These are phyloP conservation scores for Nanorana parkeri DNA, from an alignment of 2,113 vertebrate species.

Conservation along the genomic window DNA sequence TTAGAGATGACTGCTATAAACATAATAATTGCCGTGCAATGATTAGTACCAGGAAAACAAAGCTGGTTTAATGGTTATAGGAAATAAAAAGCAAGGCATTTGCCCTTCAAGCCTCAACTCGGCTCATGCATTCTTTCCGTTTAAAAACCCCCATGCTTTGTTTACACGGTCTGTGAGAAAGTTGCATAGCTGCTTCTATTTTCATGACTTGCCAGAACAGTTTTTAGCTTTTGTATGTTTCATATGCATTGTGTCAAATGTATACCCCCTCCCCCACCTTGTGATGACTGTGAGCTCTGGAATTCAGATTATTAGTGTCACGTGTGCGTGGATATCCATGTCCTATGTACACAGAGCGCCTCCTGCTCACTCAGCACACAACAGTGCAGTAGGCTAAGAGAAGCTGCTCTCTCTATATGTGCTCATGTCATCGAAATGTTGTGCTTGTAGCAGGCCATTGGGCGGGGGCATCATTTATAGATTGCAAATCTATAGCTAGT, in stretches of 20 bases:
- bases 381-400: background rate
- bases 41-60: no score
- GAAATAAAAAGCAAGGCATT: no score
- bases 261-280: background rate
- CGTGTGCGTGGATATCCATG: conserved; percentile 35
- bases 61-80: no score
- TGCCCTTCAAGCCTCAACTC: no score
- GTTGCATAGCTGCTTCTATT: background rate
- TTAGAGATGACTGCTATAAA: no score
- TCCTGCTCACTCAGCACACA: conserved; percentile 26
- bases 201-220: background rate
- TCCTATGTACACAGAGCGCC: conserved; percentile 9
- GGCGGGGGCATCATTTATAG: no score
- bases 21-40: no score
- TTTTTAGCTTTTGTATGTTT: background rate
- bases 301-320: conserved; percentile 48
- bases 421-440: background rate
- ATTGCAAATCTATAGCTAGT: no score
- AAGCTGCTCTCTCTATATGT: no score
- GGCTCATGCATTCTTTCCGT: no score
- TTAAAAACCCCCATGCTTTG: background rate
- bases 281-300: conserved; percentile 41
- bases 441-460: background rate
- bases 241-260: background rate
- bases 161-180: background rate